phyloP scores from a whole-genome alignment of 2,888 invertebrate species.

The Scaptomyza cyrtandrae region DNA sequence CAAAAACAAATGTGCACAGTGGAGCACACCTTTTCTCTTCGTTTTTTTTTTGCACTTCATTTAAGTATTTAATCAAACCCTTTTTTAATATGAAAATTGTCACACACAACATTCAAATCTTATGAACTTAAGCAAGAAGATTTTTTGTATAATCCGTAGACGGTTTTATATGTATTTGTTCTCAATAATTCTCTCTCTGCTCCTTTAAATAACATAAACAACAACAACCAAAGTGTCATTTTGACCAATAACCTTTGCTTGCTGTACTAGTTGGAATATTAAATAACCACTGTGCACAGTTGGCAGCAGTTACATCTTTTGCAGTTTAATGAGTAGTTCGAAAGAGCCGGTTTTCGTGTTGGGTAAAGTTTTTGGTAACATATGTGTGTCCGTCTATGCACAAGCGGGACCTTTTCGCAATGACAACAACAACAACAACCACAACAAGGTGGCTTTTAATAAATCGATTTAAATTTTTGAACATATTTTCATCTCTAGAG shows the following conservation, averaged over 20 bases:
- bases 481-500: slow-evolving; percentile 81
- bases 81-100: neutral
- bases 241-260: neutral
- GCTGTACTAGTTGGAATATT: neutral
- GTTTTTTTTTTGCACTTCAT: no score
- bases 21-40: slow-evolving; percentile 11
- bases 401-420: slow-evolving; percentile 31
- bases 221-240: no score
- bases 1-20: slow-evolving; percentile 48
- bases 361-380: slow-evolving; percentile 66
- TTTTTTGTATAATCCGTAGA: no score
- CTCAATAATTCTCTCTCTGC: no score
- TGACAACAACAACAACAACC: slow-evolving; percentile 35
- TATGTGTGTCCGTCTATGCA: slow-evolving; percentile 44
- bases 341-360: slow-evolving; percentile 26
- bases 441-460: slow-evolving; percentile 73
- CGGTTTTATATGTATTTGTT: no score
- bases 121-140: no score
- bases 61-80: neutral
- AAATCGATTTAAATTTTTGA: slow-evolving; percentile 83
- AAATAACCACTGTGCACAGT: slow-evolving; percentile 36
- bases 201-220: no score
- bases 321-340: slow-evolving; percentile 15
- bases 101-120: no score
- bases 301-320: slow-evolving; percentile 38